These are phyloP conservation scores for Palaemon carinicauda DNA, from an alignment of 1,140 invertebrate genomes.

Conservation along the genomic window DNA sequence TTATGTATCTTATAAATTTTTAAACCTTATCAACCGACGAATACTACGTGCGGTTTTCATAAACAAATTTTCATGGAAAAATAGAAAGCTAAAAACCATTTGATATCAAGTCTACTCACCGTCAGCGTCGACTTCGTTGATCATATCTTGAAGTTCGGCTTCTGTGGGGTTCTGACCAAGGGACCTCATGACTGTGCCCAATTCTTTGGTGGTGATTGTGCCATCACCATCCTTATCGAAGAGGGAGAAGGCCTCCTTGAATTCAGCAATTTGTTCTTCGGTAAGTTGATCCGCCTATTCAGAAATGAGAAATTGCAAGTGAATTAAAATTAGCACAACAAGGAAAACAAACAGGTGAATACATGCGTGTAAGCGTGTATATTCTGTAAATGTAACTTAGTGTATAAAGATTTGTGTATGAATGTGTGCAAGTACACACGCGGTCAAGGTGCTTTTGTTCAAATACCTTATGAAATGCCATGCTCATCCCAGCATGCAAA, in stretches of 20 bases:
- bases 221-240: slow-evolving; percentile 99
- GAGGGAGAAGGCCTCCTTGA: slow-evolving; percentile 99
- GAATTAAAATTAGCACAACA: neutral
- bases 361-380: neutral
- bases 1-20: no score
- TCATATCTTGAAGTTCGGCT: slow-evolving; percentile 99
- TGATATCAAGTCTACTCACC: no score
- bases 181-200: slow-evolving; percentile 98
- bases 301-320: slow-evolving; percentile 59
- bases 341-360: neutral
- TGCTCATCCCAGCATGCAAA: no score
- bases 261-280: slow-evolving; percentile 98
- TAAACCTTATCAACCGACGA: no score
- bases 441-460: no score
- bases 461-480: no score
- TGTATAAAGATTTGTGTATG: neutral
- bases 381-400: neutral
- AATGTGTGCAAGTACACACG: neutral
- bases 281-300: slow-evolving; percentile 93
- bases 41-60: no score
- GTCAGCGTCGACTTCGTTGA: slow-evolving; percentile 99
- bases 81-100: no score
- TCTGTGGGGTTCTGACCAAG: slow-evolving; percentile 99
- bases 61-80: no score
- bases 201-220: slow-evolving; percentile 99